Conservation (phyloP, 2,888 invertebrate species). For the Drosophila kuntzei region DNA sequence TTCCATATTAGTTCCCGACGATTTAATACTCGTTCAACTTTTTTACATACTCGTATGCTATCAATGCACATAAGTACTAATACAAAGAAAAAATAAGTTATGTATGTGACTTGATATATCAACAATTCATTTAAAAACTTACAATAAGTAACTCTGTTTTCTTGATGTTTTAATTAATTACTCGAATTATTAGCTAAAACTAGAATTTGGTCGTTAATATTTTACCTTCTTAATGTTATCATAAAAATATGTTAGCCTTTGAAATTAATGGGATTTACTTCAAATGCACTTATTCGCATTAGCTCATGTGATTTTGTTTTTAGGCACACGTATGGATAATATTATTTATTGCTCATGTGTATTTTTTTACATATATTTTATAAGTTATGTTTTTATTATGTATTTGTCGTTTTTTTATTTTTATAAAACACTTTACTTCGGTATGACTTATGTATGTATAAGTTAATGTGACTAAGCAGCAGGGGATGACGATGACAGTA, state of each 20-base stretch:
- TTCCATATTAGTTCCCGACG: not conserved
- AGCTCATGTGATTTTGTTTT: conserved; percentile 21
- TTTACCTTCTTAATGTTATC: conserved; percentile 8
- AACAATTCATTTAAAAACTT: not conserved
- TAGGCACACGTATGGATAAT: conserved; percentile 34
- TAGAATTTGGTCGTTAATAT: not conserved
- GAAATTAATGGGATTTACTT: conserved; percentile 7
- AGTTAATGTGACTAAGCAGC: conserved; percentile 49
- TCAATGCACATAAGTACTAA: not conserved
- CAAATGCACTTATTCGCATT: conserved; percentile 24
- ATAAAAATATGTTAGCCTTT: conserved; percentile 26
- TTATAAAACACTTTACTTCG: conserved; percentile 40
- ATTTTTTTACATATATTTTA: conserved; percentile 4
- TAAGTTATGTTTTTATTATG: conserved; percentile 3
- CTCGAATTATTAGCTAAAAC: not conserved
- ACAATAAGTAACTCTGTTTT: not conserved
- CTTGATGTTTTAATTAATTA: not conserved
- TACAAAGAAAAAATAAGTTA: not conserved
- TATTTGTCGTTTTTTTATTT: conserved; percentile 6
- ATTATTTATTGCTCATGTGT: not conserved
- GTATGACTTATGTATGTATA: conserved; percentile 51
- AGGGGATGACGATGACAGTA: conserved; percentile 43
- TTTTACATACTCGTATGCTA: conserved; percentile 1
- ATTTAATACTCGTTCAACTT: not conserved
- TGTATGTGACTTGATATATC: not conserved